phyloP scores from a whole-genome alignment of 1,140 invertebrate species.

The Diuraphis noxia region DNA sequence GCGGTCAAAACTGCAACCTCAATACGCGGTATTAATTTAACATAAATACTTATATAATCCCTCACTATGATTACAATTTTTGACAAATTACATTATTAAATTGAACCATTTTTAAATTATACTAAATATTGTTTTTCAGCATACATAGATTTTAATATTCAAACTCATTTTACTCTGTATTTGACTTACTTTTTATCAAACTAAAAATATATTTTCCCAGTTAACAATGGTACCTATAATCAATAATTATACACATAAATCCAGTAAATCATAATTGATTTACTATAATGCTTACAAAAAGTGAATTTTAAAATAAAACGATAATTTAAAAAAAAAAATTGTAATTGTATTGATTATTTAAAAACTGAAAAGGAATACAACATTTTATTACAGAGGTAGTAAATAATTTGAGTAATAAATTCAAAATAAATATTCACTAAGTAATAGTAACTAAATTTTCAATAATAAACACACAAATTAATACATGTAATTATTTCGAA shows the following conservation, averaged over 20 bases:
- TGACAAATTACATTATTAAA: background rate
- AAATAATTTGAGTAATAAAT: too few relatives aligned
- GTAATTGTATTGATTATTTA: background rate
- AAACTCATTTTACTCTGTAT: background rate
- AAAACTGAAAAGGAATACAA: background rate
- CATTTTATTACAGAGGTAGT: background rate
- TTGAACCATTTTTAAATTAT: background rate
- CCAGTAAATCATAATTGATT: background rate
- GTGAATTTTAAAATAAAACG: background rate
- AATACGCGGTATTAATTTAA: conserved; percentile 50
- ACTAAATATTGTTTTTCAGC: background rate
- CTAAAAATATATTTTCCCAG: background rate
- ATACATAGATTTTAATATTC: background rate
- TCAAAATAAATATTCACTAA: background rate
- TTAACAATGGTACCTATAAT: background rate
- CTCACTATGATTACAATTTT: background rate
- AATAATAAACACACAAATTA: background rate
- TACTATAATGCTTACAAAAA: background rate
- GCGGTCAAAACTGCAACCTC: conserved; percentile 51
- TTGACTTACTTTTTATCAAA: background rate
- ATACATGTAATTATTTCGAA: background rate
- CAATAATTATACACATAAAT: background rate
- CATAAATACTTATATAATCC: background rate
- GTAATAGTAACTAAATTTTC: background rate
- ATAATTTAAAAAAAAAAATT: too few relatives aligned